Evolutionary conservation across 2,888 invertebrate genomes (phyloP).

Genomic region (Philereme transversata): DNA sequence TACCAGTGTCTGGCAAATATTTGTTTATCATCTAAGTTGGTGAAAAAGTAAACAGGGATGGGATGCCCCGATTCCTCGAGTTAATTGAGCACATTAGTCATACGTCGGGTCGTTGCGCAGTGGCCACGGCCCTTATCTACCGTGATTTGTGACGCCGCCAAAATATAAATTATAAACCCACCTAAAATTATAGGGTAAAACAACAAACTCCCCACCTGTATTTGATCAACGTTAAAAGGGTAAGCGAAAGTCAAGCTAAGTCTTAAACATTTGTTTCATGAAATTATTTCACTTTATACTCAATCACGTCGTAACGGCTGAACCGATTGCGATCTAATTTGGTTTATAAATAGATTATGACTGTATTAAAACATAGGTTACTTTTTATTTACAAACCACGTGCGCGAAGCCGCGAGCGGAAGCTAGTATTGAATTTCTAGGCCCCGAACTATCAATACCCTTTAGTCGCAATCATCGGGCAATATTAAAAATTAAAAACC

Average conservation of each 20-base stretch:
- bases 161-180: conserved; percentile 65
- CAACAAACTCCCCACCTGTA: conserved; percentile 44
- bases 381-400: too few relatives aligned
- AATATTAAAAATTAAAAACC: too few relatives aligned
- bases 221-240: conserved; percentile 40
- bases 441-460: too few relatives aligned
- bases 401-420: too few relatives aligned
- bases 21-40: conserved; percentile 59
- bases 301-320: too few relatives aligned
- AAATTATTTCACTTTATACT: neutral
- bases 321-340: too few relatives aligned
- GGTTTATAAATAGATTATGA: too few relatives aligned
- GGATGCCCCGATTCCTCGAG: conserved; percentile 55
- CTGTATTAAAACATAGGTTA: too few relatives aligned
- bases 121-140: conserved; percentile 63
- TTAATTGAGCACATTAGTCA: conserved; percentile 79
- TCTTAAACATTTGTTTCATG: conserved; percentile 7
- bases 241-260: conserved; percentile 15
- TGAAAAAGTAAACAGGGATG: conserved; percentile 67
- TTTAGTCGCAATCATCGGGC: too few relatives aligned
- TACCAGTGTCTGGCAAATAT: conserved; percentile 50
- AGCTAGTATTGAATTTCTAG: too few relatives aligned
- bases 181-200: conserved; percentile 57
- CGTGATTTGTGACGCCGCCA: conserved; percentile 71
- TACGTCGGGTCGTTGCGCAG: conserved; percentile 57